phyloP scores from a whole-genome alignment of 2,888 invertebrate genomes.

The Drosophila vallismaia region DNA sequence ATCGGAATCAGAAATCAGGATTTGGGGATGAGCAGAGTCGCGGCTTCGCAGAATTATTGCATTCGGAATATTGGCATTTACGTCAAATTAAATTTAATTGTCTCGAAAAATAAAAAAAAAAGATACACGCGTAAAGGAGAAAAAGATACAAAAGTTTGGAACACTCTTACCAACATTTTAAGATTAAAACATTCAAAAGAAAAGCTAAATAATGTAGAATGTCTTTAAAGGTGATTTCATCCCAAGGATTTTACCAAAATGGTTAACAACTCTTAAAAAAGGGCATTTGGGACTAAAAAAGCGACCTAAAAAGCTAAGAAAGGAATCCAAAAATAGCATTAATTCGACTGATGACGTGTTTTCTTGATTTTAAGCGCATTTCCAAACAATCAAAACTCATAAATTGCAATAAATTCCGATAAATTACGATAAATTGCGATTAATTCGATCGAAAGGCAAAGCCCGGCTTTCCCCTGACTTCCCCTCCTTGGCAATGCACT shows the following conservation, averaged over 20 bases:
- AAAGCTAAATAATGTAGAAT: too few species aligned
- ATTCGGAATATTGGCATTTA: slow-evolving; percentile 80
- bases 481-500: slow-evolving; percentile 62
- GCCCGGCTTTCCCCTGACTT: slow-evolving; percentile 35
- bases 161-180: background rate
- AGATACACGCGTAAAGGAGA: background rate
- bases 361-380: slow-evolving; percentile 60
- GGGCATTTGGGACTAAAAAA: too few species aligned
- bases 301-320: too few species aligned
- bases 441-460: slow-evolving; percentile 37
- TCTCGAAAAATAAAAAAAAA: slow-evolving; percentile 17
- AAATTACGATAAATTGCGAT: slow-evolving; percentile 48
- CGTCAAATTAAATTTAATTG: slow-evolving; percentile 83
- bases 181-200: background rate
- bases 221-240: too few species aligned
- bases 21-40: slow-evolving; percentile 24
- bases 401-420: slow-evolving; percentile 53
- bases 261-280: too few species aligned
- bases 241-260: too few species aligned
- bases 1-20: slow-evolving; percentile 15
- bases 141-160: background rate
- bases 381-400: slow-evolving; percentile 67
- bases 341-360: slow-evolving; percentile 35
- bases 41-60: slow-evolving; percentile 71
- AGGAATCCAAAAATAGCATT: background rate